Conservation (phyloP, 2,113 vertebrate genomes). For the Xiphophorus couchianus region DNA sequence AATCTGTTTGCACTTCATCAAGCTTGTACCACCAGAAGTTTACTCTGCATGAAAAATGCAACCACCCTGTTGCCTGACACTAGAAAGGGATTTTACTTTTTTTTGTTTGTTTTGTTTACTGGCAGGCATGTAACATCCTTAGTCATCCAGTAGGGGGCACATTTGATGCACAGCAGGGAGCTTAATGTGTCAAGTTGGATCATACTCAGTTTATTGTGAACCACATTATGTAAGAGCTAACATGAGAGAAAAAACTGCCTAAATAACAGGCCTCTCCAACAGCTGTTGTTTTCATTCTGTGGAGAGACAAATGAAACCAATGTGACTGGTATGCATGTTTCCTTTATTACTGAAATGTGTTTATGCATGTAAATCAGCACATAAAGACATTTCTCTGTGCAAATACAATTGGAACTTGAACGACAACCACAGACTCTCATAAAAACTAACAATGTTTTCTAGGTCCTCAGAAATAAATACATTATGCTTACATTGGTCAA, state of each 20-base stretch:
- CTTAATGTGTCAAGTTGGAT: slow-evolving; percentile 19
- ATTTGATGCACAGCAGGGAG: slow-evolving; percentile 54
- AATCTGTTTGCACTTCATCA: slow-evolving; percentile 61
- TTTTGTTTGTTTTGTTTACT: not conserved
- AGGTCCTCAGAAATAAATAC: slow-evolving; percentile 71
- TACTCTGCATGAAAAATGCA: slow-evolving; percentile 40
- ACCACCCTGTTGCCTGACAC: slow-evolving; percentile 1
- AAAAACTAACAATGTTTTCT: slow-evolving; percentile 53
- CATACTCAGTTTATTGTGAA: slow-evolving; percentile 14
- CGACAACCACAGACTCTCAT: slow-evolving; percentile 69
- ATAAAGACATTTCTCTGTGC: slow-evolving; percentile 78
- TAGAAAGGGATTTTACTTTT: not conserved
- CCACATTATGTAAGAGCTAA: slow-evolving; percentile 39
- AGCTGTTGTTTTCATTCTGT: slow-evolving; percentile 10
- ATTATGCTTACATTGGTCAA: slow-evolving; percentile 47
- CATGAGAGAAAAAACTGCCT: not conserved
- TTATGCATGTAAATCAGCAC: slow-evolving; percentile 80
- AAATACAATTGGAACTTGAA: slow-evolving; percentile 76
- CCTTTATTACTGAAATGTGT: slow-evolving; percentile 76
- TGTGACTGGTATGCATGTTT: slow-evolving; percentile 39
- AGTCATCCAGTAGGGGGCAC: slow-evolving; percentile 70
- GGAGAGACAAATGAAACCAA: slow-evolving; percentile 1
- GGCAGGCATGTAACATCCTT: slow-evolving; percentile 3
- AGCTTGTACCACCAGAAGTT: slow-evolving; percentile 30
- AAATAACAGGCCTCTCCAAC: not conserved